phyloP scores from a whole-genome alignment of 2,797 vertebrate species.

The Taenioides sp. region DNA sequence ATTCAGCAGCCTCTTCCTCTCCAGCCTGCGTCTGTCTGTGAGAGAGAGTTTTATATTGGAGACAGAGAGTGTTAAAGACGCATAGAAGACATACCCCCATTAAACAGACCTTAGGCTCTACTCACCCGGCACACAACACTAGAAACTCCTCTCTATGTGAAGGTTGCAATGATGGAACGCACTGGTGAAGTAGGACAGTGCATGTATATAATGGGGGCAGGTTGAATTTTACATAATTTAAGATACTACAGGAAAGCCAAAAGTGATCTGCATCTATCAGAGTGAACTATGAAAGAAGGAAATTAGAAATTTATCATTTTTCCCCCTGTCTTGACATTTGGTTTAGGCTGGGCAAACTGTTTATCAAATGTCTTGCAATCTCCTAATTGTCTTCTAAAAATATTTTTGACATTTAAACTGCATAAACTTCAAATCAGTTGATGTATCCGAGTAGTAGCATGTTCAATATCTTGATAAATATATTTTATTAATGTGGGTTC shows the following conservation, averaged over 20 bases:
- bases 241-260: no score
- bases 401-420: not conserved
- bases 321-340: not conserved
- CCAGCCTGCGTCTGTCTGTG: conserved; percentile 34
- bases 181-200: not conserved
- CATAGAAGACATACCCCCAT: conserved; percentile 45
- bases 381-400: no score
- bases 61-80: conserved; percentile 54
- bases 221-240: not conserved
- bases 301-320: not conserved
- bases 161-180: not conserved
- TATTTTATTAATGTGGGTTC: not conserved
- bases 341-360: not conserved
- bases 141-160: conserved; percentile 22
- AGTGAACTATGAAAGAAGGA: no score
- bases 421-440: not conserved
- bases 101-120: conserved; percentile 17
- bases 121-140: conserved; percentile 8
- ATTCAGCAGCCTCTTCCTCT: conserved; percentile 65
- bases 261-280: not conserved
- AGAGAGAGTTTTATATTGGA: conserved; percentile 49
- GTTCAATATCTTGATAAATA: not conserved
- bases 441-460: not conserved
- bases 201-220: not conserved
- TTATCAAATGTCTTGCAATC: not conserved